Evolutionary conservation across 1,140 invertebrate species (phyloP).

Genomic region (Ceratitis capitata): DNA sequence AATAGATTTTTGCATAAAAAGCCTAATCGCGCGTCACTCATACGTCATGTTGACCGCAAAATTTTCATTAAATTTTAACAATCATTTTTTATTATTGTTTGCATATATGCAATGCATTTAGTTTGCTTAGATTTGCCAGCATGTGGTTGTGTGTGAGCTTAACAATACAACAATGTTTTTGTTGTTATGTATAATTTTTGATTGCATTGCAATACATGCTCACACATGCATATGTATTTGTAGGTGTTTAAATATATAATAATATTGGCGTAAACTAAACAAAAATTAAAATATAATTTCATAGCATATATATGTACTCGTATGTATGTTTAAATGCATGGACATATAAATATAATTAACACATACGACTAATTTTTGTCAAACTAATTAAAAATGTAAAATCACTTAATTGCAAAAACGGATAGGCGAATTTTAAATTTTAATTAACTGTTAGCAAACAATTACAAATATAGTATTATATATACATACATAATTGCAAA

Average conservation of each 20-base stretch:
- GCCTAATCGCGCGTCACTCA: conserved; percentile 24
- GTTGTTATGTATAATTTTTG: too few relatives aligned
- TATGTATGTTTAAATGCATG: neutral
- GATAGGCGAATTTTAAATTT: conserved; percentile 21
- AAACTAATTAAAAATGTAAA: conserved; percentile 40
- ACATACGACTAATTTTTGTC: conserved; percentile 13
- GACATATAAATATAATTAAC: conserved; percentile 14
- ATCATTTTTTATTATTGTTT: neutral
- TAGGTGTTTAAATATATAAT: too few relatives aligned
- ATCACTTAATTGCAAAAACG: conserved; percentile 32
- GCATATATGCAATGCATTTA: neutral
- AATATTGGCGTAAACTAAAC: too few relatives aligned
- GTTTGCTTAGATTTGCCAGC: neutral
- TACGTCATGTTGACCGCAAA: neutral
- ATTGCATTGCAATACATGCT: too few relatives aligned
- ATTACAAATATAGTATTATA: too few relatives aligned
- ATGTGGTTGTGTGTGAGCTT: too few relatives aligned
- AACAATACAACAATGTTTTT: too few relatives aligned
- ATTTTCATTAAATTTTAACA: neutral
- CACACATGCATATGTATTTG: neutral
- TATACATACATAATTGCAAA: neutral
- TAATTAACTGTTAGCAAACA: conserved; percentile 13
- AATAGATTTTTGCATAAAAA: neutral
- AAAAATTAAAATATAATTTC: too few relatives aligned
- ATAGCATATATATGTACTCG: neutral